These are phyloP conservation scores for Reticulitermes speratus DNA, from an alignment of 1,140 invertebrate species.

Conservation along the genomic window DNA sequence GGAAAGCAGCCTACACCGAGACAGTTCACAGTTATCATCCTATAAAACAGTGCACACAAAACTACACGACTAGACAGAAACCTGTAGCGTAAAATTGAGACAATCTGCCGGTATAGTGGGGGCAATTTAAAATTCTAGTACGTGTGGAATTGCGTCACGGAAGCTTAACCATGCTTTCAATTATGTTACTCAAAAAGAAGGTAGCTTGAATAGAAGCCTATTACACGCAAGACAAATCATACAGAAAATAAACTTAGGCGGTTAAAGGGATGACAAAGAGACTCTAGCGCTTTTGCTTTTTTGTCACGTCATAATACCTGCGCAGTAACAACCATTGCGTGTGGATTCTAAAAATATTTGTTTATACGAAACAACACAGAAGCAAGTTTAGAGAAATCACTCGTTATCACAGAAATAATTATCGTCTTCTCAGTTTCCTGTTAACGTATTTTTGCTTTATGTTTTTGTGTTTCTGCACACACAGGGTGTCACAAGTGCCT, in stretches of 20 bases:
- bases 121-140: not conserved
- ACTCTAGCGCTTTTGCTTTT: not conserved
- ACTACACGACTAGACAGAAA: no score
- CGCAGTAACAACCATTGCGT: not conserved
- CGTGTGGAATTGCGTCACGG: not conserved
- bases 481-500: not conserved
- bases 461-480: not conserved
- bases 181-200: not conserved
- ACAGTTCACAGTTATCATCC: no score
- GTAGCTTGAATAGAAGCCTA: not conserved
- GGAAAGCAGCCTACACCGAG: no score
- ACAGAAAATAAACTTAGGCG: not conserved
- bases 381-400: not conserved
- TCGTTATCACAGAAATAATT: not conserved
- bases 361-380: not conserved
- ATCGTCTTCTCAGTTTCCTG: not conserved
- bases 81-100: no score
- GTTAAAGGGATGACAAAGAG: not conserved
- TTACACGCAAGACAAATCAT: conserved; percentile 6
- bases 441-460: not conserved
- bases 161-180: not conserved
- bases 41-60: no score
- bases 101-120: no score
- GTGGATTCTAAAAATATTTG: not conserved
- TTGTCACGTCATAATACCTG: not conserved